phyloP scores from a whole-genome alignment of 2,113 vertebrate genomes.

The Petrocephalus microphthalmus region DNA sequence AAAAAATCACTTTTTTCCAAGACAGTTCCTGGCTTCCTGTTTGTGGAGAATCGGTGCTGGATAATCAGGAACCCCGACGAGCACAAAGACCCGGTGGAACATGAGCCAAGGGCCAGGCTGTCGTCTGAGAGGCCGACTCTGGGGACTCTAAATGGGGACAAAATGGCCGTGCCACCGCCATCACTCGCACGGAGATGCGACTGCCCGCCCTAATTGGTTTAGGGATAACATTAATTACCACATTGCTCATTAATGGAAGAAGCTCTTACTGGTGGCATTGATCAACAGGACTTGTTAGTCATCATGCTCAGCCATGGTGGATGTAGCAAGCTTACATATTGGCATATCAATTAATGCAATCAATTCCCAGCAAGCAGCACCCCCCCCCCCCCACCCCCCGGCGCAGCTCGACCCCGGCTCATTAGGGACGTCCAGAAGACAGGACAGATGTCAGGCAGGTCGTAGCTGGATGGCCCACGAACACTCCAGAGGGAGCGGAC shows the following conservation, averaged over 20 bases:
- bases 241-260: conserved; percentile 99
- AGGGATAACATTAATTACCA: conserved; percentile 99
- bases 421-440: conserved; percentile 55
- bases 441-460: conserved; percentile 56
- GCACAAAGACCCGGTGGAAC: not conserved
- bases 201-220: conserved; percentile 87
- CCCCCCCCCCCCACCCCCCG: conserved; percentile 57
- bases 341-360: conserved; percentile 99
- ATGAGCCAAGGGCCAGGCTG: not conserved
- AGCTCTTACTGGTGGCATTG: conserved; percentile 99
- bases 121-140: not conserved
- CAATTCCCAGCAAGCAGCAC: conserved; percentile 95
- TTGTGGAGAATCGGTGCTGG: not conserved
- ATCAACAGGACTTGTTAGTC: conserved; percentile 95
- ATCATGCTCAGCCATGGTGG: conserved; percentile 96
- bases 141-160: conserved; percentile 47
- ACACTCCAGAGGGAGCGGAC: not conserved
- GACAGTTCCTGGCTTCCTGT: not conserved
- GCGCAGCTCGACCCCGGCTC: conserved; percentile 46
- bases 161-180: conserved; percentile 57
- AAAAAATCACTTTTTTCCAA: not conserved
- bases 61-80: not conserved
- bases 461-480: conserved; percentile 54
- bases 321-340: conserved; percentile 99
- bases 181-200: conserved; percentile 61